phyloP scores from a whole-genome alignment of 92 coral and sea anemone genomes.

The Desmophyllum pertusum region DNA sequence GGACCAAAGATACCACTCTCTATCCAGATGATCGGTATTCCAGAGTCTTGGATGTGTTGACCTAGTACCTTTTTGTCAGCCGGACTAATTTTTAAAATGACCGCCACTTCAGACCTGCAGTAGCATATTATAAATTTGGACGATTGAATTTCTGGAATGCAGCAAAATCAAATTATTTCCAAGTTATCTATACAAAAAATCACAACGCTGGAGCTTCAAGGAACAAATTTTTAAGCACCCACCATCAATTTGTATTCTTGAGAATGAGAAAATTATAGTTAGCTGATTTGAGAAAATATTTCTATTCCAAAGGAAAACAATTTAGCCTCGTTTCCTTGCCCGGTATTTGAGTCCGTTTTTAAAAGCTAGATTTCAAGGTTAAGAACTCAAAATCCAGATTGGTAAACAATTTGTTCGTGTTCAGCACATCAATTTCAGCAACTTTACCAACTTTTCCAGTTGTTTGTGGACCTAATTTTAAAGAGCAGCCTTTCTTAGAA shows the following conservation, averaged over 20 bases:
- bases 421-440: background rate
- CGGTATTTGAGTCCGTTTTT: background rate
- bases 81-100: too few relatives aligned
- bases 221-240: too few relatives aligned
- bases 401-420: slow-evolving; percentile 15
- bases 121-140: too few relatives aligned
- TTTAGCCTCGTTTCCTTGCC: background rate
- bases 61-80: background rate
- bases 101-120: too few relatives aligned
- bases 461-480: background rate
- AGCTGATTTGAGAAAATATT: slow-evolving; percentile 4
- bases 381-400: background rate
- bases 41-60: background rate
- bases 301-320: slow-evolving; percentile 5
- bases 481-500: background rate
- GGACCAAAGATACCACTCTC: slow-evolving; percentile 52
- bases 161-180: too few relatives aligned
- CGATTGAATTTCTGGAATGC: too few relatives aligned
- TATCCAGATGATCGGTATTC: background rate
- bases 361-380: background rate
- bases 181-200: too few relatives aligned
- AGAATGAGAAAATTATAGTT: background rate
- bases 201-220: too few relatives aligned
- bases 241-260: too few relatives aligned
- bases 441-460: background rate